Percentiles rank a stretch among this genome's conserved stretches.
These are phyloP conservation scores for Salvelinus alpinus DNA, from an alignment of 2,113 vertebrate species.

Conservation along the genomic window DNA sequence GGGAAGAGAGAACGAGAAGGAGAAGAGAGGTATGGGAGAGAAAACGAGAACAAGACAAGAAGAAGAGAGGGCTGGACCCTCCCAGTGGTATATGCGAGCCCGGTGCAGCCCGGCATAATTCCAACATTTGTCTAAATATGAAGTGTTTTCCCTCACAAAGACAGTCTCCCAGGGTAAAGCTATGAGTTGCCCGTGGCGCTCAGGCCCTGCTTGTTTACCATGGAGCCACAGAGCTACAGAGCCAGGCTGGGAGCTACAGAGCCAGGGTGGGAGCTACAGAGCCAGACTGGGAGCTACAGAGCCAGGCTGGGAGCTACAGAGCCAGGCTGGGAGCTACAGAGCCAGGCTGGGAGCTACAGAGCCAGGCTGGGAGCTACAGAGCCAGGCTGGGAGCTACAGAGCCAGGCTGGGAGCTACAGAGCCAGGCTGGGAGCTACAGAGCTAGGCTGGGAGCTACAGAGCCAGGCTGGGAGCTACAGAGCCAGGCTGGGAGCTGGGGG, in stretches of 20 bases:
- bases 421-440: too few species aligned
- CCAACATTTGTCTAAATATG: conserved; percentile 59
- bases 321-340: too few species aligned
- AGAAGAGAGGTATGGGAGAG: conserved; percentile 16
- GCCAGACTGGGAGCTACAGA: too few species aligned
- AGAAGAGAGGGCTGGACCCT: conserved; percentile 41
- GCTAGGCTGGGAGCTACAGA: too few species aligned
- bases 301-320: too few species aligned
- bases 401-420: too few species aligned
- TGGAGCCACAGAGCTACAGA: conserved; percentile 16
- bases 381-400: too few species aligned
- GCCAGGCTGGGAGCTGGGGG: conserved; percentile 11
- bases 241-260: not conserved
- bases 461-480: too few species aligned
- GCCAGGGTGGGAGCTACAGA: too few species aligned
- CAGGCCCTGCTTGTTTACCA: conserved; percentile 48
- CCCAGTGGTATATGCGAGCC: conserved; percentile 49
- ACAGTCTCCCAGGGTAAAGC: conserved; percentile 56
- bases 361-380: too few species aligned
- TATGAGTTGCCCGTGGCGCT: conserved; percentile 27
- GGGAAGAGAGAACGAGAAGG: conserved; percentile 33
- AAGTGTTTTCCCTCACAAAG: conserved; percentile 59
- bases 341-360: too few species aligned
- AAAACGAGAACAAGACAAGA: conserved; percentile 1
- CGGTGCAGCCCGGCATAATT: conserved; percentile 42